Evolutionary conservation across 2,888 invertebrate genomes (phyloP).

Genomic region (Plutella xylostella): DNA sequence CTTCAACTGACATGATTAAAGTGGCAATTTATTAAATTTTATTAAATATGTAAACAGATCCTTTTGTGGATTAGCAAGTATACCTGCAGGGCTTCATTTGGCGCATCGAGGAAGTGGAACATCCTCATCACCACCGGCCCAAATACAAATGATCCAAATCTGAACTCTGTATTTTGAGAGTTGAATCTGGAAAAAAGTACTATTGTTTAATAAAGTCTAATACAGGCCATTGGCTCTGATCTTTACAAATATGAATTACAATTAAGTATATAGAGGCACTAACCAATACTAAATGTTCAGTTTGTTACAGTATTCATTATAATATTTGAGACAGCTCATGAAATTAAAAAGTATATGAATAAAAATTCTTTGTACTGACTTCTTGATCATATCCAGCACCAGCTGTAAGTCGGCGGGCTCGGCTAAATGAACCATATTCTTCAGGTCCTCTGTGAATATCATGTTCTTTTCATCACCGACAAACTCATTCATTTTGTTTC

Average conservation of each 20-base stretch:
- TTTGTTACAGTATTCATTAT: too few species aligned
- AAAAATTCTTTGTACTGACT: constrained; percentile 46
- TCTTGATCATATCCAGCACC: constrained; percentile 76
- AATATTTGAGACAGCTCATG: too few species aligned
- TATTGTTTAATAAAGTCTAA: too few species aligned
- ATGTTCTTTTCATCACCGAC: constrained; percentile 68
- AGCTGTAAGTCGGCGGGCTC: constrained; percentile 74
- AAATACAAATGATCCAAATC: constrained; percentile 85
- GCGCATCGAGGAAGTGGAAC: constrained; percentile 77
- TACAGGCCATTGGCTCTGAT: too few species aligned
- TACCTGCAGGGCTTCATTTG: constrained; percentile 73
- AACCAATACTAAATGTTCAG: too few species aligned
- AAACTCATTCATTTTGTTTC: constrained; percentile 76
- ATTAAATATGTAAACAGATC: not conserved
- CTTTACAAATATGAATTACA: too few species aligned
- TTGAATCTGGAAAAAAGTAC: constrained; percentile 78
- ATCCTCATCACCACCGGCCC: constrained; percentile 87
- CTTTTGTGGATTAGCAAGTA: too few species aligned
- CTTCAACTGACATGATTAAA: too few species aligned
- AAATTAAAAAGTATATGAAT: too few species aligned
- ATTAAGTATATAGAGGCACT: too few species aligned
- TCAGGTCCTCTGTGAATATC: constrained; percentile 88
- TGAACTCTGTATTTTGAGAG: constrained; percentile 74
- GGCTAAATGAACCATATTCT: constrained; percentile 81
- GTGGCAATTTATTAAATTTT: too few species aligned